Evolutionary conservation across 92 coral and sea anemone genomes (phyloP), one percentile per base, ranked within the genome.

Genomic region (Palythoa heliodiscus): DNA sequence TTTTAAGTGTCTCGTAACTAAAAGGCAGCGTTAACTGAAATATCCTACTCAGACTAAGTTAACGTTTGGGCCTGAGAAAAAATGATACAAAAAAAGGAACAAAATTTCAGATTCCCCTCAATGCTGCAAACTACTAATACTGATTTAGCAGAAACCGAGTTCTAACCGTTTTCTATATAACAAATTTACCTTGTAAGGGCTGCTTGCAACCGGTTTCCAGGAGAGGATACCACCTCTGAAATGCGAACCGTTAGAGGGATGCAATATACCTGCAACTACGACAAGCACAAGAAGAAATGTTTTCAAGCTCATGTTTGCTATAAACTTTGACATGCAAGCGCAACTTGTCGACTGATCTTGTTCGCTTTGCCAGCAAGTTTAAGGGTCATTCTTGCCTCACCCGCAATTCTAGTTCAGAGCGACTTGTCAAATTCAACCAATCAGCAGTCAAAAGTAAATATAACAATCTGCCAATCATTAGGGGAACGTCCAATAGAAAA

Each of bases 151-250:
- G 35, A 29, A 29, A 29, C 1, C 35, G 35, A 29, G 35, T 29
- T 43, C 48, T 7, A 43, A 43, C 48, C n/a, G n/a, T 43, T 43
- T 2, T 43, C 48, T 43, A 43, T 43, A 4, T 43, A 43, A 43
- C 48, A 43, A 7, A 43, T 0, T 72, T 43, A 72, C 76, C 76
- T 72, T 16, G 17, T 3, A 40, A 7, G 64, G 5, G 55, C 43
- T 67, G 58, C 25, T 13, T 17, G 7, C 70, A 39, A 24, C 91
- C 14, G 86, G 86, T 58, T 73, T 84, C 91, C 91, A 88, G 17
- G 70, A 52, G 16, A 88, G n/a, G 39, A 43, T 50, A 17, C 91
- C 91, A 69, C 91, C 91, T 43, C 88, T 86, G 80, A 88, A 88
- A 54, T 88, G 91, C n/a, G 91, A 88, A 4, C 82, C 82, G n/a